Conservation (phyloP, 2,888 invertebrate genomes). For the Plebejus anna region DNA sequence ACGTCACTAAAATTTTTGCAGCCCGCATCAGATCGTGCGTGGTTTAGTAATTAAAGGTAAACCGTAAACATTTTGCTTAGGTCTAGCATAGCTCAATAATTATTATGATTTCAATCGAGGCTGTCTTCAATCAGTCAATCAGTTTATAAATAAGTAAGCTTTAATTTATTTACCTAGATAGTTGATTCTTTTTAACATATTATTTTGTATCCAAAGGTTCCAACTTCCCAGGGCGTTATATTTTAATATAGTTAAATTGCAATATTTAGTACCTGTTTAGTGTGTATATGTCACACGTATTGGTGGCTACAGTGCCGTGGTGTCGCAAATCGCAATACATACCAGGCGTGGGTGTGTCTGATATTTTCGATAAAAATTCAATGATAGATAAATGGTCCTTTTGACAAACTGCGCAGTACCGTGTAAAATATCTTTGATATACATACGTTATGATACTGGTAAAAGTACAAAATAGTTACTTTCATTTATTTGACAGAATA, state of each 20-base stretch:
- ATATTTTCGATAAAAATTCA: slow-evolving; percentile 31
- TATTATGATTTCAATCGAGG: too few relatives aligned
- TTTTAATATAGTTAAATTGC: neutral
- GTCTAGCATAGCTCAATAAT: neutral
- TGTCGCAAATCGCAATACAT: slow-evolving; percentile 70
- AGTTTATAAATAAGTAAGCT: too few relatives aligned
- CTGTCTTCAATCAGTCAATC: too few relatives aligned
- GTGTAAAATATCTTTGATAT: neutral
- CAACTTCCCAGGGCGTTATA: neutral
- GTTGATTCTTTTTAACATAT: too few relatives aligned
- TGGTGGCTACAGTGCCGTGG: slow-evolving; percentile 39
- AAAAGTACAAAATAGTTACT: neutral
- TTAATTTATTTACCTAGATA: too few relatives aligned
- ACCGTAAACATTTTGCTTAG: neutral
- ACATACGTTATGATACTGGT: neutral
- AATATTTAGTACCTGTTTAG: slow-evolving; percentile 8
- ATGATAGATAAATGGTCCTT: slow-evolving; percentile 22
- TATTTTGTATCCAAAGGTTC: neutral
- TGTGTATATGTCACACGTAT: slow-evolving; percentile 23
- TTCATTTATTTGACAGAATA: too few relatives aligned
- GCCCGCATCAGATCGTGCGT: slow-evolving; percentile 4
- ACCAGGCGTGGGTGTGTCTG: slow-evolving; percentile 63
- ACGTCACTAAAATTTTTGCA: slow-evolving; percentile 11
- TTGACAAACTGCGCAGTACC: neutral
- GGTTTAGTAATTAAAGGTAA: neutral